phyloP scores from a whole-genome alignment of 2,113 vertebrate genomes.

The Periophthalmus modestus region DNA sequence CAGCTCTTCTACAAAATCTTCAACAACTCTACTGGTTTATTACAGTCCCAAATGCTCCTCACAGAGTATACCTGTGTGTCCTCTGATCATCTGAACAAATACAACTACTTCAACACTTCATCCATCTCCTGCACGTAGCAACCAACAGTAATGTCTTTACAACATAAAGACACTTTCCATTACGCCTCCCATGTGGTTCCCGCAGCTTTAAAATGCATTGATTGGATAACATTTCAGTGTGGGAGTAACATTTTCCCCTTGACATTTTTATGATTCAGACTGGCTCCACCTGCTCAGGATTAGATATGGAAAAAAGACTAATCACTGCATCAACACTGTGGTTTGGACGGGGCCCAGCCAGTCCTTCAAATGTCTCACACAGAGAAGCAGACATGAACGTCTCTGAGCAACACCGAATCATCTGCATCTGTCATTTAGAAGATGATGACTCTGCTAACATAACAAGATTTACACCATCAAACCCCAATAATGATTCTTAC shows the following conservation, averaged over 20 bases:
- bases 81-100: conserved; percentile 1
- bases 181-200: conserved; percentile 27
- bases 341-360: conserved; percentile 42
- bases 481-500: background rate
- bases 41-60: conserved; percentile 5
- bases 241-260: conserved; percentile 51
- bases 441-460: conserved; percentile 9
- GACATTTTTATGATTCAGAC: conserved; percentile 45
- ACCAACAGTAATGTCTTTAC: conserved; percentile 58
- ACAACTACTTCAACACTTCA: conserved; percentile 9
- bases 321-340: conserved; percentile 56
- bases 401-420: conserved; percentile 36
- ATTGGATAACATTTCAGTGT: conserved; percentile 49
- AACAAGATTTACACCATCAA: conserved; percentile 11
- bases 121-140: conserved; percentile 22
- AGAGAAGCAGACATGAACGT: conserved; percentile 14
- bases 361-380: conserved; percentile 33
- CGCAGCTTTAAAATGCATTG: conserved; percentile 45
- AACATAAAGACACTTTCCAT: conserved; percentile 46
- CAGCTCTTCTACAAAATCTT: conserved; percentile 1
- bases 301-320: conserved; percentile 62
- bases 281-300: conserved; percentile 60
- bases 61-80: conserved; percentile 23
- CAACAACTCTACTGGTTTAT: background rate
- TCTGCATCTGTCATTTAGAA: conserved; percentile 31